These are phyloP conservation scores for Zaprionus davidi DNA, from an alignment of 1,140 invertebrate genomes.

Conservation along the genomic window DNA sequence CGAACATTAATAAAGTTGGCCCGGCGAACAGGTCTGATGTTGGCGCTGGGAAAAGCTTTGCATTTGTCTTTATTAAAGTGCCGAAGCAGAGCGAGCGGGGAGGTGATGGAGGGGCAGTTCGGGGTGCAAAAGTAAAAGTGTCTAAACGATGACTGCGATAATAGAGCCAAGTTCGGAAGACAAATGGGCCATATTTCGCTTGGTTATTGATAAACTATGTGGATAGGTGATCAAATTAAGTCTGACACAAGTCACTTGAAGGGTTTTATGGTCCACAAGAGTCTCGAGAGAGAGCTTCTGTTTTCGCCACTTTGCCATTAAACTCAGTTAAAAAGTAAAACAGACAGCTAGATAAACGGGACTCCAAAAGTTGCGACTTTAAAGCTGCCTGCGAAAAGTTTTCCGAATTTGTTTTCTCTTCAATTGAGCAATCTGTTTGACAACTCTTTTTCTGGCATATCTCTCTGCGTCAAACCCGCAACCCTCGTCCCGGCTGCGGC, in stretches of 20 bases:
- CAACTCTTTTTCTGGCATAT: not conserved
- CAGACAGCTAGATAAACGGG: not conserved
- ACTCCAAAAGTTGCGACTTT: not conserved
- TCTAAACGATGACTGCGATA: conserved; percentile 22
- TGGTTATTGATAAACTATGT: conserved; percentile 26
- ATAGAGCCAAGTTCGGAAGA: conserved; percentile 24
- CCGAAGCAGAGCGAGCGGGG: not conserved
- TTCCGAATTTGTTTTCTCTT: not conserved
- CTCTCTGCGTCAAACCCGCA: not conserved
- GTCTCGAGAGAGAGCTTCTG: not conserved
- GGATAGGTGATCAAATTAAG: conserved; percentile 3
- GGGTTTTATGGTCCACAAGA: conserved; percentile 10
- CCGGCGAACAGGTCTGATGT: conserved; percentile 43
- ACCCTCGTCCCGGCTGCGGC: not conserved
- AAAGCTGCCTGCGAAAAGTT: conserved; percentile 1
- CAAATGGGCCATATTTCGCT: conserved; percentile 28
- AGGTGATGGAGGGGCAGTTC: not conserved
- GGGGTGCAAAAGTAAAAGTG: conserved; percentile 25
- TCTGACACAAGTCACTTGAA: conserved; percentile 17
- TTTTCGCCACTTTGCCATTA: not conserved
- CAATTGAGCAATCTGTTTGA: conserved; percentile 1
- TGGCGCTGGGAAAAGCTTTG: conserved; percentile 56
- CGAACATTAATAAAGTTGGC: conserved; percentile 68
- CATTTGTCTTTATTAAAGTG: conserved; percentile 66
- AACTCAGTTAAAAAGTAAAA: not conserved